Evolutionary conservation across 2,113 vertebrate genomes (phyloP), one percentile per base, ranked within the genome.

Genomic region (Tautogolabrus adspersus): DNA sequence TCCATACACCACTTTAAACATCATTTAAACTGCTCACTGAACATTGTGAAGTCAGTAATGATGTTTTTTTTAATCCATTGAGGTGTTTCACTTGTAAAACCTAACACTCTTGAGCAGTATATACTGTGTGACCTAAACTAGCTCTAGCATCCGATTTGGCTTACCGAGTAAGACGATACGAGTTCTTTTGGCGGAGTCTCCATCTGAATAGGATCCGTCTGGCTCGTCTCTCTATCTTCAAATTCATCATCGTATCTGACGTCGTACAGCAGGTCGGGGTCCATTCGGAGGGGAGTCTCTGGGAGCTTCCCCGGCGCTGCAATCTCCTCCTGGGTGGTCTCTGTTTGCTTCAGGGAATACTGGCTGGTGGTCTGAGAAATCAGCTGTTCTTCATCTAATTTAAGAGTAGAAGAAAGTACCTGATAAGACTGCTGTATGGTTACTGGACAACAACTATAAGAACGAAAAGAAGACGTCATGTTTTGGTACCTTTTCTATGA

Each of bases 221-320:
- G 84, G 38, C 51, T 75, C 0, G 37, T 38, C 93, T 95, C 77
- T 93, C 94, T 38, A 94, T 86, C 81, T 90, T 88, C 18, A 77
- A 81, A 56, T 85, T 94, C 87, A 42, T 96, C 94, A 19, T 94
- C 94, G 9, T 94, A 86, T 1, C 92, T 93, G 22, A 94, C 95
- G 49, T 96, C 86, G 2, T 90, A 87, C 65, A 93, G 59, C 49
- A 87, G 71, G 65, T 89, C 83, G 0, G 96, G 94, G 0, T 97
- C 96, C 93, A 92, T 94, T 67, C 96, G 94, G 66, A 98, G 95
- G 21, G 97, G 97, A 0, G 97, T 98, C 89, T 98, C 97, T 0
- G 97, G 97, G 78, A 98, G 94, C 76, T 98, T 98, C 40, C 97
- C 97, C 12, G 96, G 96, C 52, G 96, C 90, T 0, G 95, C 94